Evolutionary conservation across 2,888 invertebrate species (phyloP), one percentile per base, ranked within the genome.

Genomic region (Gymnocheta viridis): DNA sequence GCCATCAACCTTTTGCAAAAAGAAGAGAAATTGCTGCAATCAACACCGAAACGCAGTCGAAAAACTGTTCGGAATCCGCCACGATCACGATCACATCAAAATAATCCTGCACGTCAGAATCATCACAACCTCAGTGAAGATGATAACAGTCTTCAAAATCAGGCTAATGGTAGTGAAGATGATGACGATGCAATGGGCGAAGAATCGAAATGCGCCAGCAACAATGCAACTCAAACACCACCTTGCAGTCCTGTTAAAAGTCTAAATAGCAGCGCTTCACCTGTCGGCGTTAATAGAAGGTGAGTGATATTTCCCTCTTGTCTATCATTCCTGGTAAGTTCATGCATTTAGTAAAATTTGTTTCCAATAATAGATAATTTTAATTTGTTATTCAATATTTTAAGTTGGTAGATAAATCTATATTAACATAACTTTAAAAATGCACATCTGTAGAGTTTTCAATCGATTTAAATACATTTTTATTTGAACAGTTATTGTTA

Each of bases 201-300:
- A 19, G 88, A 88, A 74, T 86, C 89, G 27, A 90, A 91, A 81
- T 87, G 87, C 44, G 85, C 87, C 38, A 85, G 87, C 24, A 83
- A 81, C 38, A 84, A 82, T 35, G 88, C 87, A 17, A 88, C 88
- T 24, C 90, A 92, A 87, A 92, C 92, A 22, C 92, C 92, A 51
- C 91, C 92, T 24, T 90, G 91, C 78, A 92, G 92, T 87, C 92
- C 92, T 14, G 87, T 92, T 22, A 92, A 92, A 87, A 90, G 88
- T 78, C 88, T 90, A 4, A 91, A 89, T 77, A 91, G 89, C 74
- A 92, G 92, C 85, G 92, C 90, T 47, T 91, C 92, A 17, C 92
- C 92, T 38, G 91, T 91, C 56, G 92, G 92, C 79, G 92, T 92
- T 3, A 92, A 92, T 86, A 87, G 92, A 86, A 89, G 92, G 92